phyloP scores from a whole-genome alignment of 2,888 invertebrate genomes.

The Lasioglossum pauxillum region DNA sequence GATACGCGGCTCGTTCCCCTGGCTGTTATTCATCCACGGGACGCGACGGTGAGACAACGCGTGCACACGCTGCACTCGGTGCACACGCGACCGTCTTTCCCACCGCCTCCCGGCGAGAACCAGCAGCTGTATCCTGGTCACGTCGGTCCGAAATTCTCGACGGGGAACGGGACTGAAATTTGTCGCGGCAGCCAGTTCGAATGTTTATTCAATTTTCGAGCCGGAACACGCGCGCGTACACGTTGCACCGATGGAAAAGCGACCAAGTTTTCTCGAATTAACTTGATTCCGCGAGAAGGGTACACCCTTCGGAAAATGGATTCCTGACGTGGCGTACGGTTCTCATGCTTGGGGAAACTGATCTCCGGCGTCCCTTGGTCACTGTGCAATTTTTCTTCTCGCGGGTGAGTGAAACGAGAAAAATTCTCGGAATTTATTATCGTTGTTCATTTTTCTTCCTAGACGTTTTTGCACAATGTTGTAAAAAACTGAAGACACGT shows the following conservation, averaged over 20 bases:
- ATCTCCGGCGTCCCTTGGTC: background rate
- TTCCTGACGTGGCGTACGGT: background rate
- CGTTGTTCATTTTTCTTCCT: background rate
- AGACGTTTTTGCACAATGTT: background rate
- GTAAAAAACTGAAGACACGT: background rate
- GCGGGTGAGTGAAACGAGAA: background rate
- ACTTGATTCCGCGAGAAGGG: slow-evolving; percentile 1
- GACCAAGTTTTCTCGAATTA: slow-evolving; percentile 21
- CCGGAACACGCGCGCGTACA: slow-evolving; percentile 18
- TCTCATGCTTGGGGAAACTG: background rate
- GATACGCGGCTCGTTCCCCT: background rate
- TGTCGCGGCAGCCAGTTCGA: slow-evolving; percentile 67
- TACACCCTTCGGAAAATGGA: background rate
- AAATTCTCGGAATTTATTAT: background rate
- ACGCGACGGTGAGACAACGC: background rate
- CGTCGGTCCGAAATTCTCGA: slow-evolving; percentile 77
- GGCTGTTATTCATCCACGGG: background rate
- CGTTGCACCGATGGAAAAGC: background rate
- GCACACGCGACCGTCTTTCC: background rate
- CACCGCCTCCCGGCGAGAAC: background rate
- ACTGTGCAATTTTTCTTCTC: background rate
- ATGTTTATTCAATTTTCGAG: slow-evolving; percentile 73
- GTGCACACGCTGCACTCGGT: background rate
- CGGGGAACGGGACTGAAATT: slow-evolving; percentile 73
- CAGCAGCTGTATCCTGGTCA: slow-evolving; percentile 72